phyloP scores from a whole-genome alignment of 2,113 vertebrate genomes.

The Corythaeola cristata region DNA sequence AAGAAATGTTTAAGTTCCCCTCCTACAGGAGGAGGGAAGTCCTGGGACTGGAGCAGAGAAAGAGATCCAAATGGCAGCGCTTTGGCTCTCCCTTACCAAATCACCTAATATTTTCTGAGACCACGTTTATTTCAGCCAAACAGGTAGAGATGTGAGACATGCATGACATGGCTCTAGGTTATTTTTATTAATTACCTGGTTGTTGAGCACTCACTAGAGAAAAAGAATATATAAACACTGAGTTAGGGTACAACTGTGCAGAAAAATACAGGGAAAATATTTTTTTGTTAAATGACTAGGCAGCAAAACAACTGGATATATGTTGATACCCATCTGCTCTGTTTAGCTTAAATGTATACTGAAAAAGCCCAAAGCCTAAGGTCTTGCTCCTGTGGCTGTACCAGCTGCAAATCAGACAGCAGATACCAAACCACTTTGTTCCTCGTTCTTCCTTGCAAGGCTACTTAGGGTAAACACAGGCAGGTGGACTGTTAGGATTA shows the following conservation, averaged over 20 bases:
- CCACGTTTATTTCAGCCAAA: not conserved
- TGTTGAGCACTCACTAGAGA: not conserved
- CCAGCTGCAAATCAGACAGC: not conserved
- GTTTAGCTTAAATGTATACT: not conserved
- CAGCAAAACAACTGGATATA: not conserved
- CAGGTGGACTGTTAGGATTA: not conserved
- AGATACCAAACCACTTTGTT: not conserved
- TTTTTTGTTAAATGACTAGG: not conserved
- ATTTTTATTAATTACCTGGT: not conserved
- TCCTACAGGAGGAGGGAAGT: not conserved
- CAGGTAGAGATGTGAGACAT: not conserved
- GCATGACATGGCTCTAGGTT: rapidly evolving
- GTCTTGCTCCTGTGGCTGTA: not conserved
- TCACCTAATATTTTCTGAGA: not conserved
- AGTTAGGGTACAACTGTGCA: not conserved
- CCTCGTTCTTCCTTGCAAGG: not conserved
- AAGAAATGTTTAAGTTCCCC: not conserved
- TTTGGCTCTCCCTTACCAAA: not conserved
- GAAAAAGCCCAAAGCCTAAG: not conserved
- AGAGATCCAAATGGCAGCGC: not conserved
- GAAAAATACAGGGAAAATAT: not conserved
- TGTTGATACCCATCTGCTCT: not conserved
- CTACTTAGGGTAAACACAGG: not conserved
- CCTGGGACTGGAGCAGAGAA: not conserved
- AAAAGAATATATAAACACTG: not conserved